Evolutionary conservation across 2,113 vertebrate species (phyloP).

Genomic region (Scomber japonicus): DNA sequence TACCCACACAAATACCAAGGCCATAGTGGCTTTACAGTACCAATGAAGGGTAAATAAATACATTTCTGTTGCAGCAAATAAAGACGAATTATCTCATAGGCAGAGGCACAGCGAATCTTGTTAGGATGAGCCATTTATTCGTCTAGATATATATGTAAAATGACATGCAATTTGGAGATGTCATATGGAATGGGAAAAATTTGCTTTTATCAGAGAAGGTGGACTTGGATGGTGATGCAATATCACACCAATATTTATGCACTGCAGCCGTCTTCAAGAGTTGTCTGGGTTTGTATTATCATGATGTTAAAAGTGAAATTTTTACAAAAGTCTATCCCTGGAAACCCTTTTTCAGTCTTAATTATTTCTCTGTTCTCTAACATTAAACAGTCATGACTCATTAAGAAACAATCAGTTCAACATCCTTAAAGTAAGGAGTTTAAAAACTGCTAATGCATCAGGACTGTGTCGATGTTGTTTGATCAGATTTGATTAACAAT

Average conservation of each 20-base stretch:
- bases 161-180: conserved; percentile 71
- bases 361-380: no score
- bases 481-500: no score
- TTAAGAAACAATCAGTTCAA: no score
- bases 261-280: conserved; percentile 44
- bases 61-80: conserved; percentile 62
- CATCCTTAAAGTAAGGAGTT: no score
- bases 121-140: conserved; percentile 61
- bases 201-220: conserved; percentile 62
- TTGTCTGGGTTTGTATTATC: conserved; percentile 52
- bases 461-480: no score
- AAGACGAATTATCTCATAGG: conserved; percentile 70
- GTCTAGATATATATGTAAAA: conserved; percentile 63
- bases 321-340: conserved; percentile 9
- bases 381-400: no score
- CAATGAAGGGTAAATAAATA: conserved; percentile 53
- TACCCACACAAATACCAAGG: conserved; percentile 39
- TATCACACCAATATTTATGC: conserved; percentile 63
- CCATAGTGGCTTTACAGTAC: conserved; percentile 56
- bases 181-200: conserved; percentile 71
- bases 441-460: no score
- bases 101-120: conserved; percentile 39
- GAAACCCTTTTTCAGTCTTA: conserved; percentile 5
- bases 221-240: conserved; percentile 51
- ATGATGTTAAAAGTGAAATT: conserved; percentile 36